Conservation (phyloP, 1,140 invertebrate genomes). For the Drosophila leontia region DNA sequence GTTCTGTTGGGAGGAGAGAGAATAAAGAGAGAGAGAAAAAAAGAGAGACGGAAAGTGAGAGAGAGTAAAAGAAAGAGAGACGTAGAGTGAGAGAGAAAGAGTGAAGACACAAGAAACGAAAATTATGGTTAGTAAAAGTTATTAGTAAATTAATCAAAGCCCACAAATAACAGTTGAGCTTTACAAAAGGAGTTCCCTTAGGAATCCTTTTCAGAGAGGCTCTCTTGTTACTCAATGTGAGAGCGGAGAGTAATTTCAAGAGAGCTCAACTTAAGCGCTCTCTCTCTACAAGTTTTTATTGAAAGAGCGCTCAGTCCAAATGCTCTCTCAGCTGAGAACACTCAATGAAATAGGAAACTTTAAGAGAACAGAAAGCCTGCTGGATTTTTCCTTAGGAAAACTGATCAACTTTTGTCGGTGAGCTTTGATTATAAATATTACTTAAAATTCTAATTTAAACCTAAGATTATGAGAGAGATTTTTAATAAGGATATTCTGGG, state of each 20-base stretch:
- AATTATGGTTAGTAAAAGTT: slow-evolving; percentile 50
- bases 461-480: neutral
- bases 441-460: neutral
- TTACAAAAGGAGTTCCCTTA: neutral
- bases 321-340: neutral
- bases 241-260: too few relatives aligned
- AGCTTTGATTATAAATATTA: neutral
- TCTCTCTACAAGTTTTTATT: neutral
- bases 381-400: neutral
- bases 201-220: neutral
- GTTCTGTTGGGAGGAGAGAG: slow-evolving; percentile 71
- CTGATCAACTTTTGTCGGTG: neutral
- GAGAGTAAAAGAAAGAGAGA: slow-evolving; percentile 24
- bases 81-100: slow-evolving; percentile 15
- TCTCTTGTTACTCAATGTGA: too few relatives aligned
- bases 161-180: slow-evolving; percentile 10
- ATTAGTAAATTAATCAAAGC: slow-evolving; percentile 40
- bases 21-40: neutral
- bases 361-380: neutral
- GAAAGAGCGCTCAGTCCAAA: too few relatives aligned
- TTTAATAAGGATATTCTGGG: neutral
- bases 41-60: too few relatives aligned
- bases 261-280: neutral
- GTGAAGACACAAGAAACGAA: slow-evolving; percentile 44
- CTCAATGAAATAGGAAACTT: neutral